These are phyloP conservation scores for Drosophila greeni DNA, from an alignment of 2,888 invertebrate genomes.

Conservation along the genomic window DNA sequence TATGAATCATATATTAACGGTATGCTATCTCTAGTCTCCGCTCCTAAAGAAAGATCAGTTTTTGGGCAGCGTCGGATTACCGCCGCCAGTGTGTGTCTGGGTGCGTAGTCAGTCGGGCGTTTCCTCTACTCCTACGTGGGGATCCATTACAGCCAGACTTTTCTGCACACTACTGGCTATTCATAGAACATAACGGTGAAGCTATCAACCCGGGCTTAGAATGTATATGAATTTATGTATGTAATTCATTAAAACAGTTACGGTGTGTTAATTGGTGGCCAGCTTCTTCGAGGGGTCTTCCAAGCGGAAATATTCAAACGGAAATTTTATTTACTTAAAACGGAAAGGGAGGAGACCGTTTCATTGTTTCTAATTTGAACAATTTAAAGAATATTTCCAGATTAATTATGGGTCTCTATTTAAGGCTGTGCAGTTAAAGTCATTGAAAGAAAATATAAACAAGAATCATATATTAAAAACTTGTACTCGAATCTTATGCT, in stretches of 20 bases:
- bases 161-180: slow-evolving; percentile 32
- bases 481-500: too few relatives aligned
- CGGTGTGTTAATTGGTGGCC: slow-evolving; percentile 39
- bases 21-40: slow-evolving; percentile 1
- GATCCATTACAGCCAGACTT: slow-evolving; percentile 19
- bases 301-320: slow-evolving; percentile 54
- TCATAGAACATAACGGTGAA: slow-evolving; percentile 22
- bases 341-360: slow-evolving; percentile 1
- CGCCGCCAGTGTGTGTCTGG: slow-evolving; percentile 13
- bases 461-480: too few relatives aligned
- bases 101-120: slow-evolving; percentile 27
- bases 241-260: slow-evolving; percentile 32
- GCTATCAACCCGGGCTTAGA: slow-evolving; percentile 6
- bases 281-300: slow-evolving; percentile 51
- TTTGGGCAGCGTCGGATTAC: slow-evolving; percentile 34
- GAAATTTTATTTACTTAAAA: slow-evolving; percentile 9
- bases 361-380: neutral
- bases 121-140: slow-evolving; percentile 7
- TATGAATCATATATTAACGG: slow-evolving; percentile 35
- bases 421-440: neutral
- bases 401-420: neutral
- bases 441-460: too few relatives aligned
- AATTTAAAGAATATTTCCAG: neutral
- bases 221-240: slow-evolving; percentile 19
- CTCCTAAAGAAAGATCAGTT: slow-evolving; percentile 16